Conservation (phyloP, 2,888 invertebrate species). For the Mythimna loreyi region DNA sequence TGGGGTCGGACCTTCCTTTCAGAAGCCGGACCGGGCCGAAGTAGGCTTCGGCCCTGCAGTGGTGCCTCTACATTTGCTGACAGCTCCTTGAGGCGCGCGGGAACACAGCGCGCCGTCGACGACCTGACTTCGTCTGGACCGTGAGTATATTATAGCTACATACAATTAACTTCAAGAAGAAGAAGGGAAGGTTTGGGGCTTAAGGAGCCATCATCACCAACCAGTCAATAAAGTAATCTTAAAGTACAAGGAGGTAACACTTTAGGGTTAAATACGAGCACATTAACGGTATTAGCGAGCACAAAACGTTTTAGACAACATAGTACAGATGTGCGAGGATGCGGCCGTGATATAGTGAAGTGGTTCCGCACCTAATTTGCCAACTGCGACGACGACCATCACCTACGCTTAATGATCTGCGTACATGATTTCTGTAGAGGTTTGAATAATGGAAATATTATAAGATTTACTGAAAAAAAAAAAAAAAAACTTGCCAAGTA, state of each 20-base stretch:
- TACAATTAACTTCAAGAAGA: too few species aligned
- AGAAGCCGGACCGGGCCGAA: too few species aligned
- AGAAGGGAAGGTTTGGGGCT: too few species aligned
- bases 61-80: too few species aligned
- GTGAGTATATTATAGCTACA: too few species aligned
- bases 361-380: constrained; percentile 55
- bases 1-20: too few species aligned
- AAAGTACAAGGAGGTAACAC: constrained; percentile 21
- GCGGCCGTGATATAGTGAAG: constrained; percentile 33
- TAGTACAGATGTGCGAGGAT: constrained; percentile 38
- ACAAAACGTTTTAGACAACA: constrained; percentile 46
- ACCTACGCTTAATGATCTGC: constrained; percentile 40
- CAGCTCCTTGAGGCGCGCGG: too few species aligned
- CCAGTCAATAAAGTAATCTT: constrained; percentile 18
- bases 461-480: neutral
- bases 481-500: neutral
- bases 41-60: too few species aligned
- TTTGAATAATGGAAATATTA: neutral
- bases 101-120: too few species aligned
- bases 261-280: constrained; percentile 48
- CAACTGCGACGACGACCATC: constrained; percentile 48
- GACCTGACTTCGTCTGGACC: too few species aligned
- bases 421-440: neutral
- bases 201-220: neutral
- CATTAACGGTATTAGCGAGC: constrained; percentile 40